Evolutionary conservation across 2,797 vertebrate genomes (phyloP).

Genomic region (Premnoplex brunnescens): DNA sequence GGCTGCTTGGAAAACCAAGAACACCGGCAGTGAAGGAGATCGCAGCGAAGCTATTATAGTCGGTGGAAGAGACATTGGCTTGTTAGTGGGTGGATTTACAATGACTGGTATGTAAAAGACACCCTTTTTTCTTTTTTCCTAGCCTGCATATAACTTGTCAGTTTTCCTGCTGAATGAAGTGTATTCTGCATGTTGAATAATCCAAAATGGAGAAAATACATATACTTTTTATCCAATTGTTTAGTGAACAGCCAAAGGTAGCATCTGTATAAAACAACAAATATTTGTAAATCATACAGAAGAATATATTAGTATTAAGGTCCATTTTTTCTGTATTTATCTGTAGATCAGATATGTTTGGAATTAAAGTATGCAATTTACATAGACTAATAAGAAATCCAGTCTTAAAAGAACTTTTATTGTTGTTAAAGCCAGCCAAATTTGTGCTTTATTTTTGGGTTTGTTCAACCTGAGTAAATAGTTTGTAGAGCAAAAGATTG

Average conservation of each 20-base stretch:
- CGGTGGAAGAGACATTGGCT: conserved; percentile 93
- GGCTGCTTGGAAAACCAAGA: conserved; percentile 98
- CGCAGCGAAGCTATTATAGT: conserved; percentile 94
- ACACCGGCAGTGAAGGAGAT: conserved; percentile 80
- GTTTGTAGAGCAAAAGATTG: not conserved
- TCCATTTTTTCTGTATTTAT: not conserved
- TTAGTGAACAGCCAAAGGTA: not conserved
- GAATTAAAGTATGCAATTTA: not conserved
- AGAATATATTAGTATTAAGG: not conserved
- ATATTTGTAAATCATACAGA: not conserved
- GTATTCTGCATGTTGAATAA: not conserved
- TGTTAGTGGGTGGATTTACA: conserved; percentile 95
- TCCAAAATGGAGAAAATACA: not conserved
- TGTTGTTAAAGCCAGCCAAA: not conserved
- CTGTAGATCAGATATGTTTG: not conserved
- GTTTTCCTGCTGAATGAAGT: not conserved
- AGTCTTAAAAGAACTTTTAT: not conserved
- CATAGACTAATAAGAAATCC: not conserved
- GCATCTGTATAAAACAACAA: not conserved
- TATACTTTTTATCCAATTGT: not conserved
- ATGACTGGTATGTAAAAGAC: conserved; percentile 88
- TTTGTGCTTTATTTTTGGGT: not conserved
- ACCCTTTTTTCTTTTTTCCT: not conserved
- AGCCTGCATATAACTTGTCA: not conserved
- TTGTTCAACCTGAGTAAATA: not conserved